phyloP scores from a whole-genome alignment of 2,113 vertebrate genomes.

The Coptodon bakossiorum region DNA sequence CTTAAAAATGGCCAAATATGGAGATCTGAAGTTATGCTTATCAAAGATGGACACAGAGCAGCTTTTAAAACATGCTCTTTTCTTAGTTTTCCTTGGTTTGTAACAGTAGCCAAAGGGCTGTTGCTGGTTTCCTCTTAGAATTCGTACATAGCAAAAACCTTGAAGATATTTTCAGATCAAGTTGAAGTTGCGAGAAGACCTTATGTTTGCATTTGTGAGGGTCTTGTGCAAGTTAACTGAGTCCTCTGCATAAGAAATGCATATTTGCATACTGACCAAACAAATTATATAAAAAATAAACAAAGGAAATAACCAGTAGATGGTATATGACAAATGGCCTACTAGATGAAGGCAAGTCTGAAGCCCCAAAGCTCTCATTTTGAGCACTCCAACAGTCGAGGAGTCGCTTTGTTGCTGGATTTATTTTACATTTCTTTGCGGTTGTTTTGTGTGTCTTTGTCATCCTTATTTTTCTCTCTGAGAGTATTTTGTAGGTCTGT shows the following conservation, averaged over 20 bases:
- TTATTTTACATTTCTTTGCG: neutral
- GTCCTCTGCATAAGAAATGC: neutral
- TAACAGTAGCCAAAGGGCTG: neutral
- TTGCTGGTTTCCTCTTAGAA: neutral
- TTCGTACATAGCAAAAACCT: neutral
- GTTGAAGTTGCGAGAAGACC: neutral
- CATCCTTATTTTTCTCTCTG: neutral
- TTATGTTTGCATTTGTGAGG: neutral
- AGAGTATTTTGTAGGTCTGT: neutral
- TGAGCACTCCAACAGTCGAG: neutral
- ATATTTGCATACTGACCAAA: neutral
- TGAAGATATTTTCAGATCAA: neutral
- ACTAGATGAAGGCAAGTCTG: neutral
- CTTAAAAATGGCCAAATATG: neutral
- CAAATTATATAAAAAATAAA: neutral
- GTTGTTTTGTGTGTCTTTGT: neutral
- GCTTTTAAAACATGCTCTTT: neutral
- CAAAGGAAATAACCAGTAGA: neutral
- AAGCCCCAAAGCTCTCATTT: neutral
- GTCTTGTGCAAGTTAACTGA: neutral
- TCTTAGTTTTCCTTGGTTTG: neutral
- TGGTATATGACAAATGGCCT: neutral
- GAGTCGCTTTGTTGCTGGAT: neutral
- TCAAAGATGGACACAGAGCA: neutral
- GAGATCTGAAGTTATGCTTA: neutral